Evolutionary conservation across 1,140 invertebrate genomes (phyloP).

Genomic region (Cyphomyrmex costatus): DNA sequence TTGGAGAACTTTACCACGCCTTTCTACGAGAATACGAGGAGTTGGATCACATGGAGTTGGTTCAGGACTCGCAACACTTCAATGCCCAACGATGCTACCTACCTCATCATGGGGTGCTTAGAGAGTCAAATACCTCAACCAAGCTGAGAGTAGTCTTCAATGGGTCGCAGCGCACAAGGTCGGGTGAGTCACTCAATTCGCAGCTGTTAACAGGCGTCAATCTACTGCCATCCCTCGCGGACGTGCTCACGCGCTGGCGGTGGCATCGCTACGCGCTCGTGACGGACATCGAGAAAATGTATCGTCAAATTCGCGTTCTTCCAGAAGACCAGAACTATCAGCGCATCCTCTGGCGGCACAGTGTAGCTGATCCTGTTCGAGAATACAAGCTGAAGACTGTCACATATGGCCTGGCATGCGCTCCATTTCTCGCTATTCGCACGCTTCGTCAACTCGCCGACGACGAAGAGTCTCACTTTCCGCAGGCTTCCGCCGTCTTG

Average conservation of each 20-base stretch:
- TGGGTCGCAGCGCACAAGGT: neutral
- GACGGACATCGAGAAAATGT: neutral
- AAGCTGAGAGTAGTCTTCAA: neutral
- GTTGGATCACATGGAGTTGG: no score
- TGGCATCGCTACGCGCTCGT: neutral
- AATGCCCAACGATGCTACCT: neutral
- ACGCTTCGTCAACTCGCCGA: neutral
- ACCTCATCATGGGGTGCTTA: neutral
- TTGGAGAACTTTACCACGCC: no score
- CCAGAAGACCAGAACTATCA: neutral
- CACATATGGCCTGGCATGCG: neutral
- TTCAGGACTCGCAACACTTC: no score
- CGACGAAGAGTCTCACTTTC: neutral
- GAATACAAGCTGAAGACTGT: neutral
- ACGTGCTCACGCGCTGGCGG: neutral
- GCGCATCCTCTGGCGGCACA: neutral
- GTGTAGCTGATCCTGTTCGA: neutral
- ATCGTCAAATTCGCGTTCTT: neutral
- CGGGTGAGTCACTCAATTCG: neutral
- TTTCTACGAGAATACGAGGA: no score
- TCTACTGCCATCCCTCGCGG: neutral
- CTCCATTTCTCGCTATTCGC: neutral
- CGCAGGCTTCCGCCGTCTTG: neutral
- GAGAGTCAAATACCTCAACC: neutral
- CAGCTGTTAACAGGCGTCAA: neutral